Evolutionary conservation across 2,113 vertebrate genomes (phyloP), one percentile per base, ranked within the genome.

Genomic region (Daboia siamensis): DNA sequence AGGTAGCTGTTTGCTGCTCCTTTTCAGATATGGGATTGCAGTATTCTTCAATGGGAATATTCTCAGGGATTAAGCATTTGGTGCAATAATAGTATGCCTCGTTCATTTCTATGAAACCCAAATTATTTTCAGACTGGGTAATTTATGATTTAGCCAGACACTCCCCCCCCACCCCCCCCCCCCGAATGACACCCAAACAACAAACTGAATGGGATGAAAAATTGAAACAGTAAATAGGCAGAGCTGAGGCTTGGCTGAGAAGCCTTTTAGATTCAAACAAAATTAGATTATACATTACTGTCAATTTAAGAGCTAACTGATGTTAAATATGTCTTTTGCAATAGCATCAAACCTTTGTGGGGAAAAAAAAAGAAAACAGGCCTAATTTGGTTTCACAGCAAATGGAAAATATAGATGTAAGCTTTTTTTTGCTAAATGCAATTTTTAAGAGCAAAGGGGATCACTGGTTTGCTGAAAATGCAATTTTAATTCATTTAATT

Each of bases 181-280:
- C 69, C 2, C 2, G 0, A 80, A 80, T 44, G 17, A 80, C 15
- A 69, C 12, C 64, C 4, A 80, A 80, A 33, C 13, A 80, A 80
- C 69, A 80, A 94, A 94, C 88, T 90, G 74, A 94, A 93, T 11
- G 57, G 91, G 94, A 55, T 93, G 94, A 95, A 92, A 93, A 94
- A 95, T 93, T 89, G 91, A 94, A 93, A 52, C 26, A 92, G 86
- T 90, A 54, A 85, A 29, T 57, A 91, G 86, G 39, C 33, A 94
- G 64, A 95, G 55, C 46, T 1, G 6, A 94, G 92, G n/a, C 93
- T 93, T 95, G 87, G 1, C 93, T 92, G 86, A 26, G 91, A 94
- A 86, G 87, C 91, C 93, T 94, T 94, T 93, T 80, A 80, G 93
- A 93, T 52, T 90, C 46, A 5, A 21, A 21, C 86, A 94, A 95